Base-by-base conservation (phyloP, 2,113 vertebrate species). In the Cyprinodon variegatus region DNA sequence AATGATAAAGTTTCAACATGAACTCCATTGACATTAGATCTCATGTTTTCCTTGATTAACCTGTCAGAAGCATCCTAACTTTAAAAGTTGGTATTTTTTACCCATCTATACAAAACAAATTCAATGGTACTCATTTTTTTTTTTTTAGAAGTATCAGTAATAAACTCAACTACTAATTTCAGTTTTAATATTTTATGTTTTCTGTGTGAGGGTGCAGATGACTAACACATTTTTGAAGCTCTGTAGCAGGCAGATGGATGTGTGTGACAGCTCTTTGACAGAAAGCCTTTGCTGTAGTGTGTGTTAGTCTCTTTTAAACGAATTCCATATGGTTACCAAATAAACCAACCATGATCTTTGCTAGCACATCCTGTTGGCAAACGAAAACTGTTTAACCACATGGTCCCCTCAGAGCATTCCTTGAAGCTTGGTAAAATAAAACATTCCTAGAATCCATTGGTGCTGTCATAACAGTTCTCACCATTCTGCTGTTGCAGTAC, bases 301-400 rank as follows among this genome's bases (percentile, higher is more conserved):
- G 45, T 72, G 76, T 83, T 65, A 76, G 65, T 84, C 59, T 81
- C 74, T 84, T 77, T 86, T 61, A 82, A 89, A 81, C 36, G 78
- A 70, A 82, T 77, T 83, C 73, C 75, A 63, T 4, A 53, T 63
- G 60, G 73, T 57, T 53, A 84, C 80, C 70, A 87, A 76, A 68
- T 29, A 79, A 83, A 85, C 65, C 36, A 67, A 73, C 64, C 29
- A 13, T 53, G 50, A 74, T 77, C 67, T 64, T 40, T 77, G 11
- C 39, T 72, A 78, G 66, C 46, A 70, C 60, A 65, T 87, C 80
- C 82, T 83, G 43, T 81, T 83, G 79, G 77, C 71, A 48, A 83
- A 77, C 61, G 67, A 43, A 13, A 75, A 62, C 76, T n/a, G 5
- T 81, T 65, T 79, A 87, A 60, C 83, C 70, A 57, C 68, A 61